A percentile compares a stretch with the other conserved stretches of the same genome.
phyloP scores from a whole-genome alignment of 2,113 vertebrate species.

The Melanerpes aurifrons region DNA sequence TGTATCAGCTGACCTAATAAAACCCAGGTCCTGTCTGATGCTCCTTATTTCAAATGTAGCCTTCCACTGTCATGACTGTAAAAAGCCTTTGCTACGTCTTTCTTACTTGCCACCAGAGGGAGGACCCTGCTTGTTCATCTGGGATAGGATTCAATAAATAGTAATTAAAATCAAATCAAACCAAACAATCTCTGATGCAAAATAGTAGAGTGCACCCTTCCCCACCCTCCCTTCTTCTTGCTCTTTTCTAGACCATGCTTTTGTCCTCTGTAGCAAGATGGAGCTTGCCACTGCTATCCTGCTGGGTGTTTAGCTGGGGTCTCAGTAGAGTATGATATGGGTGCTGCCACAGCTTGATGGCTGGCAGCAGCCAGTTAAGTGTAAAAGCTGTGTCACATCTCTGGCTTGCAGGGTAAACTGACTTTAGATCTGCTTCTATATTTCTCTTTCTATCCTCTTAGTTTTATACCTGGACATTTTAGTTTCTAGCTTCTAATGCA shows the following conservation, averaged over 20 bases:
- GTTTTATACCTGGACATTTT: neutral
- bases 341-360: neutral
- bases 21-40: neutral
- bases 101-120: slow-evolving; percentile 58
- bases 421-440: neutral
- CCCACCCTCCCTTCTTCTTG: neutral
- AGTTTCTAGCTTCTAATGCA: neutral
- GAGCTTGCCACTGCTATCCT: neutral
- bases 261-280: neutral
- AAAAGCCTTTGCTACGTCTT: neutral
- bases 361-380: neutral
- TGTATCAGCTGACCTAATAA: neutral
- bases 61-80: neutral
- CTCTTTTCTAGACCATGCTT: neutral
- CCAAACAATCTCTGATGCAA: neutral
- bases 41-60: neutral
- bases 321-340: neutral
- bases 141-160: neutral
- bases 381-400: neutral
- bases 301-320: neutral
- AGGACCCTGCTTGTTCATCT: neutral
- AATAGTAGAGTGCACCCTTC: neutral
- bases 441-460: neutral
- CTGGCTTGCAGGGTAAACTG: neutral
- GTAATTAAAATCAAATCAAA: neutral